Conservation (phyloP, 2,888 invertebrate species). For the Tetropium fuscum region DNA sequence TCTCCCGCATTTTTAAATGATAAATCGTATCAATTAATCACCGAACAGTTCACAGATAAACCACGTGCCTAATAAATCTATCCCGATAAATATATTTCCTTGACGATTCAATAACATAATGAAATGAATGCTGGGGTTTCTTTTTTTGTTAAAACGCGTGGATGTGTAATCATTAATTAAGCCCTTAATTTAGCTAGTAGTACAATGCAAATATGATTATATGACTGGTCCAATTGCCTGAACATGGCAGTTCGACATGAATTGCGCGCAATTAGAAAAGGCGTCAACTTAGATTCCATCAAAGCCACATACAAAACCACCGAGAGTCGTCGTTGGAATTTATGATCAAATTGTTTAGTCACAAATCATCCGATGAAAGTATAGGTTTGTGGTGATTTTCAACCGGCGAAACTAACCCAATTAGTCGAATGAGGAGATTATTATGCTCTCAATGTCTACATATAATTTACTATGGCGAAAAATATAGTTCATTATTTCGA, state of each 20-base stretch:
- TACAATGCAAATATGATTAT: conserved; percentile 9
- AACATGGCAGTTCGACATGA: conserved; percentile 26
- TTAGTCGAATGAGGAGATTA: conserved; percentile 5
- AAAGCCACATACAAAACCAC: conserved; percentile 37
- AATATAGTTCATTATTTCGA: no score
- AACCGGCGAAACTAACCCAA: background rate
- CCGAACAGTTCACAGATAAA: no score
- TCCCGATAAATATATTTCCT: no score
- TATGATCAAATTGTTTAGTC: conserved; percentile 36
- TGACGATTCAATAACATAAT: no score
- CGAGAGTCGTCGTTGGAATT: conserved; percentile 34
- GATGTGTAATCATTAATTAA: no score
- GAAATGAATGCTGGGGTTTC: no score
- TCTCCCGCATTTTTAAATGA: no score
- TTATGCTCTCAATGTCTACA: no score
- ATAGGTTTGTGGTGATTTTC: conserved; percentile 18
- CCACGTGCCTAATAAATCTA: no score
- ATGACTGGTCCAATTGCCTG: conserved; percentile 25
- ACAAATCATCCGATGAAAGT: conserved; percentile 19
- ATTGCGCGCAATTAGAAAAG: conserved; percentile 36
- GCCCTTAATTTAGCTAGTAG: conserved; percentile 13
- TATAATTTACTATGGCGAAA: no score
- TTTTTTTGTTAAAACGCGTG: no score
- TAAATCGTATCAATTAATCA: no score
- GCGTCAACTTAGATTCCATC: conserved; percentile 41